Evolutionary conservation across 2,797 vertebrate species (phyloP).

Genomic region (Intellagama lesueurii): DNA sequence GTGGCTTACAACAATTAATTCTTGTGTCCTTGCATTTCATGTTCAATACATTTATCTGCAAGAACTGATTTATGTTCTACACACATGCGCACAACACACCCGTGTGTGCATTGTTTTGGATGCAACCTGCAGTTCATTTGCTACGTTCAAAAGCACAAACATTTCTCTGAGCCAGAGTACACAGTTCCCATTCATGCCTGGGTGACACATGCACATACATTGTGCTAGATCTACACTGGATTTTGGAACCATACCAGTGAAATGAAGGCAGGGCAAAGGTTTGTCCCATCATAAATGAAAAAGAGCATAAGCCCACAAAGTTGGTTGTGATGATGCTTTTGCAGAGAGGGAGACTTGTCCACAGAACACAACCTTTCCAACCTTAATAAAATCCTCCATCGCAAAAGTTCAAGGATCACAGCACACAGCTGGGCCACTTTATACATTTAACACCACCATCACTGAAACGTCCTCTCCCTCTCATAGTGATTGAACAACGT

Average conservation of each 20-base stretch:
- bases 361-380: background rate
- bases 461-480: background rate
- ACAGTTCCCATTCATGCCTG: background rate
- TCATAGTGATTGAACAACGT: background rate
- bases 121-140: background rate
- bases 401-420: background rate
- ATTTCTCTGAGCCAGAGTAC: background rate
- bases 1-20: too few relatives aligned
- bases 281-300: too few relatives aligned
- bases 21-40: background rate
- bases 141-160: background rate
- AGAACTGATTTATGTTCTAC: background rate
- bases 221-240: background rate
- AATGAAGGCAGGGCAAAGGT: too few relatives aligned
- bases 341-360: too few relatives aligned
- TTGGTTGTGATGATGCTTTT: too few relatives aligned
- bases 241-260: background rate
- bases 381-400: background rate
- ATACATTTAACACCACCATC: background rate
- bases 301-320: too few relatives aligned
- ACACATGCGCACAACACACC: too few relatives aligned
- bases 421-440: background rate
- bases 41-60: background rate
- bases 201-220: background rate
- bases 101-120: background rate